Base-by-base conservation (phyloP, 2,888 invertebrate species). In the Peribatodes rhomboidaria region DNA sequence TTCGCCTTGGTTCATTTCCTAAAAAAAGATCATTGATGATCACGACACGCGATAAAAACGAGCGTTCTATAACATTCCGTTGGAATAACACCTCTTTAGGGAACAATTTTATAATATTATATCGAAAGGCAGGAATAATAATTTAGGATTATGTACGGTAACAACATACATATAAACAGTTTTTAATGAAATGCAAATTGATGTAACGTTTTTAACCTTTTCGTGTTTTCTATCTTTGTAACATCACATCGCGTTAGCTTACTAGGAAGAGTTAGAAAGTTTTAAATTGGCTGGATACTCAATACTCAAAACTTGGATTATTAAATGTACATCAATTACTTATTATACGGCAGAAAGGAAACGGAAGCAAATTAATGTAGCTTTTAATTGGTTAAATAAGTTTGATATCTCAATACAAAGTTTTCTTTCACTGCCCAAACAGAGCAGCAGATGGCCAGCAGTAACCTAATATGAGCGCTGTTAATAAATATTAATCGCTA, bases 401-500 rank as follows among this genome's bases (percentile, higher is more conserved):
- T 63, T 14, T 54, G 20, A 56, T 56, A 20, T 47, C 20, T 52
- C 56, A 13, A 47, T 68, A 69, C 64, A 68, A 62, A 61, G 56
- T 42, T 50, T 65, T 69, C 72, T 71, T 73, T 72, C 63, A 70
- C 65, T 53, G 69, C 70, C 75, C 73, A 76, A 52, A 46, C 37
- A 53, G 44, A 50, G 27, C 75, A 78, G 78, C 78, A 83, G 78
- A 81, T 83, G 80, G 81, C 81, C 72, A 75, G 76, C 78, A 80
- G 90, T 88, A 90, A 89, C 85, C 80, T 77, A 84, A 90, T 86
- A 88, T 78, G 79, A 79, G 72, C 79, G 76, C 77, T 81, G 81
- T 86, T 88, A 87, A 87, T 87, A 89, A 88, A 88, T 89, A 65
- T 88, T 90, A 91, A 90, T 88, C 85, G 87, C 85, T 80, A 84